These are phyloP conservation scores for Aegithalos caudatus DNA, from an alignment of 2,113 vertebrate species.

Conservation along the genomic window DNA sequence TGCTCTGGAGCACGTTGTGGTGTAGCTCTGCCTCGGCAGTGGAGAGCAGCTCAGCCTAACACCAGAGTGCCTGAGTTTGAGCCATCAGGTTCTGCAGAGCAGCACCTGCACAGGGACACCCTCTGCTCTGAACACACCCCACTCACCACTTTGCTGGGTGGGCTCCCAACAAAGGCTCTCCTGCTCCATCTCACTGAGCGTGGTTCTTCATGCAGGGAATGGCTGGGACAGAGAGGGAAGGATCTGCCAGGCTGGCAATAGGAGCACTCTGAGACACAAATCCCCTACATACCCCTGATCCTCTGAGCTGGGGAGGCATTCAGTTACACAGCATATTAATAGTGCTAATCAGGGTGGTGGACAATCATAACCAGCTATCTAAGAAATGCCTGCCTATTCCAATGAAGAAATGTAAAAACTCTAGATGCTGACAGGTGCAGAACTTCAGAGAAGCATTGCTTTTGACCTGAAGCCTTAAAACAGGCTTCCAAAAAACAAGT, in stretches of 20 bases:
- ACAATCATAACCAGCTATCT: rapidly evolving
- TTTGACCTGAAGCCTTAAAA: too few relatives aligned
- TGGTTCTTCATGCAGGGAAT: rapidly evolving
- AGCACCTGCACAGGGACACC: rapidly evolving
- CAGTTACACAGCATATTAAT: rapidly evolving
- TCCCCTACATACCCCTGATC: rapidly evolving
- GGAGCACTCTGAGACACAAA: not conserved
- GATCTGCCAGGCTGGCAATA: rapidly evolving
- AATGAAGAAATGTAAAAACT: too few relatives aligned
- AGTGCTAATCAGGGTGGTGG: rapidly evolving
- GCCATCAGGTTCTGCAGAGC: not conserved
- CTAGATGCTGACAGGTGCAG: too few relatives aligned
- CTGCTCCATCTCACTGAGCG: rapidly evolving
- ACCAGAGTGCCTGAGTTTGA: not conserved
- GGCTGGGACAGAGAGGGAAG: not conserved
- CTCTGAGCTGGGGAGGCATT: not conserved
- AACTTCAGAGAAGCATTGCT: too few relatives aligned
- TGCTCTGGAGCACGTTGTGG: not conserved
- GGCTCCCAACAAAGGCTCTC: not conserved
- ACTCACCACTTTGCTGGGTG: not conserved
- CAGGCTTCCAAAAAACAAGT: too few relatives aligned
- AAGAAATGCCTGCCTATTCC: not conserved
- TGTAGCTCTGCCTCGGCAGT: not conserved
- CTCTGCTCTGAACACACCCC: not conserved
- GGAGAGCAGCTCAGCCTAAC: not conserved